Conservation (phyloP, 2,888 invertebrate species). For the Cataglyphis rosenhaueri region DNA sequence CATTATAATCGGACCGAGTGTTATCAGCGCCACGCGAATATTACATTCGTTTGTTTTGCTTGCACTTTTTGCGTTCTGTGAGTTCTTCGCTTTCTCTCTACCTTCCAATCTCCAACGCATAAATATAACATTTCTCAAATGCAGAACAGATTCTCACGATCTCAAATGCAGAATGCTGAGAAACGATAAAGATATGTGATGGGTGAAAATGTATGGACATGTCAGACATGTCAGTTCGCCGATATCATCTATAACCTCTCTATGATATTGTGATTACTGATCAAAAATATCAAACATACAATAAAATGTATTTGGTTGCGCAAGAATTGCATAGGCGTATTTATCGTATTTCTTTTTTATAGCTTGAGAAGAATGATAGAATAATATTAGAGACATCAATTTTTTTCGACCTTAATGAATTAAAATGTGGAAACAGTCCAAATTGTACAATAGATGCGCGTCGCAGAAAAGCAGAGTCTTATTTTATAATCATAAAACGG, state of each 20-base stretch:
- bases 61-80: no score
- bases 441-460: conserved; percentile 57
- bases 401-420: conserved; percentile 2
- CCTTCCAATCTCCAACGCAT: no score
- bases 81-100: no score
- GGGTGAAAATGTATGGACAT: no score
- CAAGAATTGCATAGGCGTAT: no score
- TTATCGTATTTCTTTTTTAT: background rate
- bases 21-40: background rate
- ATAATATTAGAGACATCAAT: conserved; percentile 1
- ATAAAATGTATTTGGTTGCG: background rate
- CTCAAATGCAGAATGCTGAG: no score
- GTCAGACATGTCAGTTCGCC: background rate
- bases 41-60: background rate
- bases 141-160: no score
- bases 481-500: conserved; percentile 54
- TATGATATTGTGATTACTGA: background rate
- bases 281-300: background rate
- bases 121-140: no score
- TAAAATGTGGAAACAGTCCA: conserved; percentile 77
- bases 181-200: no score
- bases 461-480: conserved; percentile 40
- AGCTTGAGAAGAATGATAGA: background rate
- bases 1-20: background rate
- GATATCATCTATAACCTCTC: background rate